Base-by-base conservation (phyloP, 2,797 vertebrate genomes). In the Eupleurogrammus muticus region DNA sequence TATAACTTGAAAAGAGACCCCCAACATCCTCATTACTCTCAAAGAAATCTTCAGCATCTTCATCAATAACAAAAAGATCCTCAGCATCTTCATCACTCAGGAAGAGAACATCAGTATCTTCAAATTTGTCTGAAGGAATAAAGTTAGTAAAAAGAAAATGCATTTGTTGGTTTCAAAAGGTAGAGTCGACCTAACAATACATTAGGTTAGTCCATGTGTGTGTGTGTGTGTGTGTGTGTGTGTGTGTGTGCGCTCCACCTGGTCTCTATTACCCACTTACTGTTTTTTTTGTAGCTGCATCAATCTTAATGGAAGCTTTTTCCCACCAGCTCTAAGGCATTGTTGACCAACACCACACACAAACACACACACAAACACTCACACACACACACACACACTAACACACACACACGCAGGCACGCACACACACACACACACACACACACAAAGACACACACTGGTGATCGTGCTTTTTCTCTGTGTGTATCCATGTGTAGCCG, bases 281-380 rank as follows among this genome's bases (percentile, higher is more conserved):
- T n/a, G n/a, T n/a, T n/a, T n/a, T n/a, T n/a, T n/a, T n/a, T n/a
- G n/a, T n/a, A n/a, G n/a, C n/a, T n/a, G n/a, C 73, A 80, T 78
- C 77, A 64, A 16, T 66, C 66, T 73, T 89, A 86, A 89, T 89
- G 84, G 86, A 87, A 79, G 80, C 80, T 82, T 83, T 90, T 84
- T 86, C 58, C 75, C 64, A 28, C 70, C 68, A 20, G 64, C 83
- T 90, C 79, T 60, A 82, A 83, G 81, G 69, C 82, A 70, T 82
- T 86, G 78, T 87, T 77, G 82, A 83, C 74, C 85, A 75, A 73
- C 82, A 66, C 77, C 57, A 79, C 75, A 72, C 47, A 24, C 66
- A 49, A 75, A 61, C 48, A 48, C 4, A 62, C 28, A 52, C 51
- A 70, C 48, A 38, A 4, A n/a, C n/a, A n/a, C n/a, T n/a, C 32